Conservation (phyloP, 2,888 invertebrate genomes). For the Chrysina gloriosa region DNA sequence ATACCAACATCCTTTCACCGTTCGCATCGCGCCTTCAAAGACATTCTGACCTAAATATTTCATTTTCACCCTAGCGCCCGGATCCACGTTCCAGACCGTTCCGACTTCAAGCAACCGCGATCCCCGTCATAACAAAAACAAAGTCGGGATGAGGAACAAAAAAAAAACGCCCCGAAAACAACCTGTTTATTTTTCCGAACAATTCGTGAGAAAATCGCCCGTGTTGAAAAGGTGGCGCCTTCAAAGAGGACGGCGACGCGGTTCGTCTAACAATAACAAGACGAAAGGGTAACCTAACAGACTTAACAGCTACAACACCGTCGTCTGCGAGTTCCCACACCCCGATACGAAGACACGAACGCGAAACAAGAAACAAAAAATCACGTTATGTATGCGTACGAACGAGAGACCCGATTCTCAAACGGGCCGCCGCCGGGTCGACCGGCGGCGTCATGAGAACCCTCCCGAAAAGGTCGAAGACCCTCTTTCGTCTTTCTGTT, state of each 20-base stretch:
- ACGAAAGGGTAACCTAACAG: not conserved
- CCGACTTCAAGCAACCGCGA: not conserved
- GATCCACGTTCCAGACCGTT: not conserved
- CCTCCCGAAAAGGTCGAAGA: not conserved
- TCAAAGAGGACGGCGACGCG: not conserved
- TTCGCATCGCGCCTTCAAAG: not conserved
- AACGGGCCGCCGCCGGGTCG: not conserved
- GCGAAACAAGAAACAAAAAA: not conserved
- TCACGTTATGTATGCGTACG: no score
- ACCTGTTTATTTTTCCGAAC: constrained; percentile 6
- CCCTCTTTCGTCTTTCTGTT: not conserved
- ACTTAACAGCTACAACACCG: not conserved
- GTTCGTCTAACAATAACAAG: constrained; percentile 10
- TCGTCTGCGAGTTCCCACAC: not conserved
- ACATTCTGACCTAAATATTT: not conserved
- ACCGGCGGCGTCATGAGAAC: not conserved
- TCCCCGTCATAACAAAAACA: constrained; percentile 18
- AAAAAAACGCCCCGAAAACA: not conserved
- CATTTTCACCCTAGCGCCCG: not conserved
- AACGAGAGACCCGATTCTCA: constrained; percentile 5
- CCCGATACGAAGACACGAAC: no score
- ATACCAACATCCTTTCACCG: not conserved
- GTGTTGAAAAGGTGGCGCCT: not conserved
- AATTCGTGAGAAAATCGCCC: constrained; percentile 13
- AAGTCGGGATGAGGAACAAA: not conserved